phyloP scores from a whole-genome alignment of 1,140 invertebrate species.

The Spodoptera litura region DNA sequence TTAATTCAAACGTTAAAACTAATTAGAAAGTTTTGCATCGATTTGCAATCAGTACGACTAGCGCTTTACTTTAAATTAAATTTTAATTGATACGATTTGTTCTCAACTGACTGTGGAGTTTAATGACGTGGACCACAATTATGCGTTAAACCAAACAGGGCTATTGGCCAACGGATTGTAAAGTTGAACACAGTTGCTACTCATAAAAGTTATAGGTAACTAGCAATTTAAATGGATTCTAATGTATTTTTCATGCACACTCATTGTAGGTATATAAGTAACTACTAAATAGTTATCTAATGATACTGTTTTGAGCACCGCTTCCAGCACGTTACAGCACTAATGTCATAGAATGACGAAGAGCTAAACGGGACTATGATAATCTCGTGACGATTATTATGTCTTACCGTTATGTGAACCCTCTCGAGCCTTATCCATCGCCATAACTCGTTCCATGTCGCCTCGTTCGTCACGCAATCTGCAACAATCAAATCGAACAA shows the following conservation, averaged over 20 bases:
- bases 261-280: neutral
- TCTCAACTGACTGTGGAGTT: neutral
- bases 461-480: slow-evolving; percentile 94
- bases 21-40: slow-evolving; percentile 27
- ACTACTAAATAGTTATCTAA: no score
- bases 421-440: slow-evolving; percentile 93
- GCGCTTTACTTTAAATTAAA: neutral
- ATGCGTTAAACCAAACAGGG: neutral
- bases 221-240: neutral
- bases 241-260: neutral
- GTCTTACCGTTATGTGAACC: slow-evolving; percentile 94
- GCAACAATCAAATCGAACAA: slow-evolving; percentile 81
- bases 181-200: no score
- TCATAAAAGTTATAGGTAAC: neutral
- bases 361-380: slow-evolving; percentile 35
- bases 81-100: slow-evolving; percentile 13
- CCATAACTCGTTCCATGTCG: slow-evolving; percentile 91
- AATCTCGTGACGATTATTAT: slow-evolving; percentile 29
- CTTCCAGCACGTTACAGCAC: neutral
- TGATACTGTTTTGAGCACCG: neutral
- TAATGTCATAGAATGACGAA: slow-evolving; percentile 25
- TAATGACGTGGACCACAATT: neutral
- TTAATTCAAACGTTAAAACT: slow-evolving; percentile 25
- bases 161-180: neutral
- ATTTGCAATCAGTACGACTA: neutral